Evolutionary conservation across 2,797 vertebrate species (phyloP).

Genomic region (Neopelma chrysocephalum): DNA sequence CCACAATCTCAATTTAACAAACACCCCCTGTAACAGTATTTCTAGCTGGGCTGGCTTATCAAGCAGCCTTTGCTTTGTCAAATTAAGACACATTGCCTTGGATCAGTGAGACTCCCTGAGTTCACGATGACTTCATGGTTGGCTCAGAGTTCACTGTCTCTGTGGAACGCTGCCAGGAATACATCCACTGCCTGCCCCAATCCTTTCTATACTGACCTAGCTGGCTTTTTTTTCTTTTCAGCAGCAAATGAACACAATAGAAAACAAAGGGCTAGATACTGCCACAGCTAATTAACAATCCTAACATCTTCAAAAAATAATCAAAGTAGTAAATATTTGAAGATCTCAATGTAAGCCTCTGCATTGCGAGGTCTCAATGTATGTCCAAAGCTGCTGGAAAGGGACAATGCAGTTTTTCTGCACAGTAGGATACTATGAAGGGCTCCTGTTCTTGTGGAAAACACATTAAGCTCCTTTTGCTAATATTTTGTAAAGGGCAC

Average conservation of each 20-base stretch:
- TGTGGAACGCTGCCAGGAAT: constrained; percentile 79
- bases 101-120: constrained; percentile 81
- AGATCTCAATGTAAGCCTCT: constrained; percentile 14
- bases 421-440: constrained; percentile 40
- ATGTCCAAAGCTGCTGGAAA: neutral
- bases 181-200: constrained; percentile 74
- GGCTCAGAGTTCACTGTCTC: constrained; percentile 75
- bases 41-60: constrained; percentile 71
- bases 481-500: constrained; percentile 71
- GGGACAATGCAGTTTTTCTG: constrained; percentile 33
- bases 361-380: neutral
- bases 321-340: constrained; percentile 62
- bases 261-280: constrained; percentile 54
- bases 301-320: constrained; percentile 58
- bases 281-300: constrained; percentile 68
- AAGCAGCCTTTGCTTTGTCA: constrained; percentile 80
- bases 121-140: constrained; percentile 86
- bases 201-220: constrained; percentile 68
- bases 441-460: constrained; percentile 67
- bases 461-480: constrained; percentile 46
- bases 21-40: constrained; percentile 59
- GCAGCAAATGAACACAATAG: constrained; percentile 62
- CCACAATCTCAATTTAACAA: constrained; percentile 69
- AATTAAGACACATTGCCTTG: constrained; percentile 81
- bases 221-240: constrained; percentile 64